Percentiles rank a stretch among this genome's conserved stretches.
Evolutionary conservation across 2,113 vertebrate genomes (phyloP).

Genomic region (Myiagra hebetior): DNA sequence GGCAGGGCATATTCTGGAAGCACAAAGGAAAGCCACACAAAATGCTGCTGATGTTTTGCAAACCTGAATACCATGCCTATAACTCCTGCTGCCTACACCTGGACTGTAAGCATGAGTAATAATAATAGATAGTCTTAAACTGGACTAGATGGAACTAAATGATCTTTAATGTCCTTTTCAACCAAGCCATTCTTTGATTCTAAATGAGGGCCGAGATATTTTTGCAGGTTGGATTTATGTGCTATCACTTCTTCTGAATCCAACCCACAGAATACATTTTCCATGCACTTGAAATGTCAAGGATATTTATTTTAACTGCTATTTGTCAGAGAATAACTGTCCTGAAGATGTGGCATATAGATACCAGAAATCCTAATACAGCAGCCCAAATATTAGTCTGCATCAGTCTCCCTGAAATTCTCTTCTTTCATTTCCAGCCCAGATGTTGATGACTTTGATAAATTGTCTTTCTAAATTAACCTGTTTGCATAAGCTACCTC

Average conservation of each 20-base stretch:
- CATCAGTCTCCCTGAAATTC: neutral
- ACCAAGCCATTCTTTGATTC: neutral
- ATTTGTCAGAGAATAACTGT: neutral
- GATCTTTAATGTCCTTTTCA: neutral
- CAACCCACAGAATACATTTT: neutral
- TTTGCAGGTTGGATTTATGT: neutral
- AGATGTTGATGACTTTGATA: neutral
- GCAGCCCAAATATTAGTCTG: neutral
- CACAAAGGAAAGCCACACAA: neutral
- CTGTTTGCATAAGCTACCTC: neutral
- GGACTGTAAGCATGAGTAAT: neutral
- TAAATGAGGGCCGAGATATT: neutral
- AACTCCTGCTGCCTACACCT: neutral
- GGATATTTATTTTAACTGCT: neutral
- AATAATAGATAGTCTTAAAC: neutral
- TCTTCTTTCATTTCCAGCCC: neutral
- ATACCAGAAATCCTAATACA: neutral
- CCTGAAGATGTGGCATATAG: neutral
- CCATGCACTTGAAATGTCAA: neutral
- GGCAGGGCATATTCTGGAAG: neutral
- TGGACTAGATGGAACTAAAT: neutral
- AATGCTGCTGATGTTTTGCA: neutral
- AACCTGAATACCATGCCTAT: neutral
- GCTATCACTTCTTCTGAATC: neutral
- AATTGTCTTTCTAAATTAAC: neutral